These are phyloP conservation scores for Mantis religiosa DNA, from an alignment of 2,888 invertebrate species.

Conservation along the genomic window DNA sequence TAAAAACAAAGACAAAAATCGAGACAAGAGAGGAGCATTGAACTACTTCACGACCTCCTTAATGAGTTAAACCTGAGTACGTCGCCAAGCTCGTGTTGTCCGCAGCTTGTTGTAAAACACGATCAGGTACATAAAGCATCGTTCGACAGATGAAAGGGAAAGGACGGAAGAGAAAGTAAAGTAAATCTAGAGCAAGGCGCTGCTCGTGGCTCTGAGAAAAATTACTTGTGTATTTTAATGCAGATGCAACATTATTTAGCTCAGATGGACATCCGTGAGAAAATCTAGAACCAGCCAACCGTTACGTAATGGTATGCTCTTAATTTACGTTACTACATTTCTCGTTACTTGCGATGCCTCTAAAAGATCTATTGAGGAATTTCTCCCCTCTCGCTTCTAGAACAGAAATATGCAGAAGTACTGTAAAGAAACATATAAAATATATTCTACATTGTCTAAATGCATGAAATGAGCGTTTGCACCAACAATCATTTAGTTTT, in stretches of 20 bases:
- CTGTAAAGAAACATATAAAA: too few species aligned
- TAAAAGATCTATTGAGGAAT: too few species aligned
- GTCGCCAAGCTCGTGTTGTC: not conserved
- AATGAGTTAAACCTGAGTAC: not conserved
- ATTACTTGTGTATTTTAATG: not conserved
- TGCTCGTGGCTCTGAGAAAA: not conserved
- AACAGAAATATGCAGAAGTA: too few species aligned
- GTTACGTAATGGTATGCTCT: not conserved
- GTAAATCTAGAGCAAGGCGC: not conserved
- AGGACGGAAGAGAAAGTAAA: not conserved
- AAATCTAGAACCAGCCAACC: not conserved
- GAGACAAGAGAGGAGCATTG: too few species aligned
- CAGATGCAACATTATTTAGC: not conserved
- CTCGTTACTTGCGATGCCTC: too few species aligned
- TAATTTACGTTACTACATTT: not conserved
- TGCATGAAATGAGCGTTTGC: too few species aligned
- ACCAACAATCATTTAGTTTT: too few species aligned
- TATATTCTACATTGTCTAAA: too few species aligned
- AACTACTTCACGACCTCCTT: too few species aligned
- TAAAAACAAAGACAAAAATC: too few species aligned
- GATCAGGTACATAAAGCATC: not conserved
- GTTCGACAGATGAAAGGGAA: not conserved
- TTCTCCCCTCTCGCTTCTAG: too few species aligned
- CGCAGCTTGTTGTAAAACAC: not conserved
- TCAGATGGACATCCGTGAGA: not conserved